A percentile compares a stretch with the other conserved stretches of the same genome.
Evolutionary conservation across 2,888 invertebrate genomes (phyloP).

Genomic region (Agriopis leucophaearia): DNA sequence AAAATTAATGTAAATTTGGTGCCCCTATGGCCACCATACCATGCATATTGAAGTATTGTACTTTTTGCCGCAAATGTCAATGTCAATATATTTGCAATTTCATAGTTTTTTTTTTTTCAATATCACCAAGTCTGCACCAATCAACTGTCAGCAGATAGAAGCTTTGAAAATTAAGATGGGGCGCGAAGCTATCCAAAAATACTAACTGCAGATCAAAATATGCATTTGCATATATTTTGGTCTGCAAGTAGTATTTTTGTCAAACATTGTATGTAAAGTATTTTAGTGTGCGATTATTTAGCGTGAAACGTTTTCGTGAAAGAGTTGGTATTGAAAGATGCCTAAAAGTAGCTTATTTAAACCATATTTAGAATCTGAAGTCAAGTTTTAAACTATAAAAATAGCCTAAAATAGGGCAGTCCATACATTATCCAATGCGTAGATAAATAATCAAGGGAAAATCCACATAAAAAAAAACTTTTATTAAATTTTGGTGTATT

Average conservation of each 20-base stretch:
- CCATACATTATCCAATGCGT: slow-evolving; percentile 1
- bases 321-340: neutral
- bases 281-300: neutral
- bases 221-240: neutral
- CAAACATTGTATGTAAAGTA: neutral
- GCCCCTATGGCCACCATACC: too few relatives aligned
- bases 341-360: neutral
- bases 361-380: slow-evolving; percentile 3
- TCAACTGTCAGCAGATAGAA: too few relatives aligned
- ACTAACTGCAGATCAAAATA: neutral
- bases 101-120: too few relatives aligned
- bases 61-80: too few relatives aligned
- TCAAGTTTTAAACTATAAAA: slow-evolving; percentile 1
- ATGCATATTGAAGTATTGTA: too few relatives aligned
- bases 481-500: too few relatives aligned
- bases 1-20: too few relatives aligned
- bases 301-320: neutral
- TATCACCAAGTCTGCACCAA: too few relatives aligned
- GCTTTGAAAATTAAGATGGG: too few relatives aligned
- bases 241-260: neutral
- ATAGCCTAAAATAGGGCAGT: slow-evolving; percentile 1
- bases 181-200: neutral
- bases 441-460: neutral
- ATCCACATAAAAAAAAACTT: too few relatives aligned
- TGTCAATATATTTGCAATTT: too few relatives aligned